A percentile compares a stretch with the other conserved stretches of the same genome.
phyloP scores from a whole-genome alignment of 1,140 invertebrate species.

The Ericerus pela region DNA sequence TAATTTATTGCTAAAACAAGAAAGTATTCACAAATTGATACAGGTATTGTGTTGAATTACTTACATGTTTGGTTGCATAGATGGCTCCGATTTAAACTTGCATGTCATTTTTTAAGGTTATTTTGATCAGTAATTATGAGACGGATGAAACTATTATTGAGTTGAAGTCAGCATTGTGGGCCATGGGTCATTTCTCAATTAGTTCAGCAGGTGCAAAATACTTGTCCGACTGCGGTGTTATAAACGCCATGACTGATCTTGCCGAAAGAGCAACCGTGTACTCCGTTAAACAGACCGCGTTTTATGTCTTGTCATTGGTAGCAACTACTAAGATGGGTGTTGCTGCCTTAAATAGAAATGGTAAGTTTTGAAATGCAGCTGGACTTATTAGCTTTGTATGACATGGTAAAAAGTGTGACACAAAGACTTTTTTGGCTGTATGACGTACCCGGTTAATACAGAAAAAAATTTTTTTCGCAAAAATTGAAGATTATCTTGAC shows the following conservation, averaged over 20 bases:
- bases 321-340: slow-evolving; percentile 66
- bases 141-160: slow-evolving; percentile 50
- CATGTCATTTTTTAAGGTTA: no score
- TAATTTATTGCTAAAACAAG: slow-evolving; percentile 23
- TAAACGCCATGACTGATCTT: slow-evolving; percentile 47
- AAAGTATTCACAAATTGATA: slow-evolving; percentile 30
- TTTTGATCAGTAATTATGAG: slow-evolving; percentile 34
- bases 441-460: no score
- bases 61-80: background rate
- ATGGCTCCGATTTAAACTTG: no score
- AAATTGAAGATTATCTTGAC: no score
- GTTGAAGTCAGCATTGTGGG: slow-evolving; percentile 81
- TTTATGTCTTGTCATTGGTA: slow-evolving; percentile 71
- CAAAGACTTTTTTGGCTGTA: no score
- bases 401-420: no score
- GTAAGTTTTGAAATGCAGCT: background rate
- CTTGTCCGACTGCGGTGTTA: slow-evolving; percentile 42
- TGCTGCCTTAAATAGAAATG: slow-evolving; percentile 44
- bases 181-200: slow-evolving; percentile 64
- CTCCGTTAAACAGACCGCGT: slow-evolving; percentile 72
- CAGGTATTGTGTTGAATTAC: slow-evolving; percentile 26
- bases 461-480: no score
- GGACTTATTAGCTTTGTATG: background rate
- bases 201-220: slow-evolving; percentile 55
- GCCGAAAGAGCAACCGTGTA: slow-evolving; percentile 66